Base-by-base conservation (phyloP, 2,797 vertebrate species). In the Percopsis omiscomaycus region DNA sequence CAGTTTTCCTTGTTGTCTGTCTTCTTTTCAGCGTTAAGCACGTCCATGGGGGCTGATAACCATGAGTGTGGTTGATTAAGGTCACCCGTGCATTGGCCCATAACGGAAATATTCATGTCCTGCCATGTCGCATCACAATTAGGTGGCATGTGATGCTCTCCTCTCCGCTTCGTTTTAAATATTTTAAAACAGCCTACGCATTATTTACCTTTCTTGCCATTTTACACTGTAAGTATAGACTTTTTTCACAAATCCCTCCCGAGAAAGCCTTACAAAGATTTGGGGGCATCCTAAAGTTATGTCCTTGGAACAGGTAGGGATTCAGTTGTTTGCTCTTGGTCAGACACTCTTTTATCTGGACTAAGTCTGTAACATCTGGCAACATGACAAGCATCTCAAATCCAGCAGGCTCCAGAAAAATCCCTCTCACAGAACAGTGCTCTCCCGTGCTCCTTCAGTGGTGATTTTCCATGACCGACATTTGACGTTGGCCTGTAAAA, bases 401-500 rank as follows among this genome's bases (percentile, higher is more conserved):
- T 42, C 9, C 37, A 42, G 37, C 37, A 42, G 37, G 8, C 37
- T 9, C 37, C 9, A 42, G 37, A 42, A 42, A 42, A 42, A 5
- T 42, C 37, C 37, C 37, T 9, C 37, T 42, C 6, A 42, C 6
- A 42, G 37, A 42, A 42, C 9, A 42, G 37, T 9, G 37, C 9
- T 42, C 6, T 9, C 37, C 37, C 9, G 37, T 9, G 37, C 37
- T 42, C 37, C 37, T 5, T 42, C 37, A 2, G 37, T 42, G 27
- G 49, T 28, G 10, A 14, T 59, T 66, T 59, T 56, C 49, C 11
- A 28, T 32, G 6, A 55, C 44, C 51, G 5, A 47, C 9, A 47
- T 62, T 37, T 75, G 42, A 29, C 14, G 28, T 16, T 45, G 16
- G 56, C 53, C 37, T 64, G 49, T 55, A 74, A 69, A 69, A 66